Evolutionary conservation across 2,888 invertebrate genomes (phyloP).

Genomic region (Scrobipalpa atriplicella): DNA sequence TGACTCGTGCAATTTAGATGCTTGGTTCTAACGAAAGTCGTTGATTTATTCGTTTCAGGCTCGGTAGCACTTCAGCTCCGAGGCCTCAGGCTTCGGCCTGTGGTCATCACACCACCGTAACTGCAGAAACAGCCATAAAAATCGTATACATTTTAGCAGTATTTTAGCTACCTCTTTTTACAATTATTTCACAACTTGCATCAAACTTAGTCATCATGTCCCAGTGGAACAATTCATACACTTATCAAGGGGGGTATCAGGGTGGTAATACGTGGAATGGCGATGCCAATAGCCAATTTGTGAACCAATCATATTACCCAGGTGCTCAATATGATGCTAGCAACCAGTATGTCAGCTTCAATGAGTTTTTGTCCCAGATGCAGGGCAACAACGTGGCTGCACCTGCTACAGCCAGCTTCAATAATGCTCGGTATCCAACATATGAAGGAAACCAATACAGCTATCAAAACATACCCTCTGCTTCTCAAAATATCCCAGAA

Average conservation of each 20-base stretch:
- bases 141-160: neutral
- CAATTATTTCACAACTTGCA: constrained; percentile 50
- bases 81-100: constrained; percentile 78
- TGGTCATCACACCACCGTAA: constrained; percentile 49
- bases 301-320: constrained; percentile 63
- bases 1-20: constrained; percentile 34
- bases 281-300: constrained; percentile 62
- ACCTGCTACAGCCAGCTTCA: constrained; percentile 52
- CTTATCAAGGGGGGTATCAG: constrained; percentile 70
- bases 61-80: constrained; percentile 41
- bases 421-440: constrained; percentile 62
- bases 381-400: constrained; percentile 53
- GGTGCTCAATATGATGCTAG: constrained; percentile 58
- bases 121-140: constrained; percentile 35
- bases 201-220: constrained; percentile 57
- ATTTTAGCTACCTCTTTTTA: constrained; percentile 27
- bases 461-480: constrained; percentile 63
- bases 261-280: constrained; percentile 61
- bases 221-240: constrained; percentile 75
- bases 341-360: constrained; percentile 73
- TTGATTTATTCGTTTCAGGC: constrained; percentile 50
- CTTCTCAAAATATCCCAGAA: constrained; percentile 56
- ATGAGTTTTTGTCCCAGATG: constrained; percentile 73
- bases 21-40: constrained; percentile 24
- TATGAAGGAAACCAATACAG: constrained; percentile 60